Conservation (phyloP, 1,140 invertebrate genomes). For the Psix sp. region DNA sequence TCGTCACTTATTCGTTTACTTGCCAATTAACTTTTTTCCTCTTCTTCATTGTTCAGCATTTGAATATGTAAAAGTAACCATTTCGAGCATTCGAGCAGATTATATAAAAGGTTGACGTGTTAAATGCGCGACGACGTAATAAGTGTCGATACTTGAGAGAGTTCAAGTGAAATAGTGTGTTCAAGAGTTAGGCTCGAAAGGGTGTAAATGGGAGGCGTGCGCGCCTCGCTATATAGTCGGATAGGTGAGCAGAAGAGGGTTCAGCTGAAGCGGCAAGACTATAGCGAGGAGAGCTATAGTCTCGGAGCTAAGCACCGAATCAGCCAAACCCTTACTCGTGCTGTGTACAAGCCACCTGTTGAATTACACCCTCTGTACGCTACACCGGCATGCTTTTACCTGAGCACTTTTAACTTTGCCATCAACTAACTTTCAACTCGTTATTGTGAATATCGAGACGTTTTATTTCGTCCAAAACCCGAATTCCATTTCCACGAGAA, state of each 20-base stretch:
- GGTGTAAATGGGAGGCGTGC: slow-evolving; percentile 55
- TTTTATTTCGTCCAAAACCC: no score
- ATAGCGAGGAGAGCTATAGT: slow-evolving; percentile 42
- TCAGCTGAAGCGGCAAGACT: slow-evolving; percentile 46
- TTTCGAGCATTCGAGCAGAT: slow-evolving; percentile 16
- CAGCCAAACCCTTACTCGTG: slow-evolving; percentile 52
- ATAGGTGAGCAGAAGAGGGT: slow-evolving; percentile 53
- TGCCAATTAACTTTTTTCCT: no score
- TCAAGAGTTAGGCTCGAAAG: slow-evolving; percentile 48
- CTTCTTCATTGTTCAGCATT: no score
- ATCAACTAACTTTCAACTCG: slow-evolving; percentile 49
- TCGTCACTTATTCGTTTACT: not conserved
- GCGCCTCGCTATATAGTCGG: slow-evolving; percentile 16
- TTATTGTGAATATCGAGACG: slow-evolving; percentile 23
- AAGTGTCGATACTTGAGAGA: slow-evolving; percentile 40
- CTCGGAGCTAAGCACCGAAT: slow-evolving; percentile 39
- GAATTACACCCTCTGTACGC: slow-evolving; percentile 40
- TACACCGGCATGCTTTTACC: slow-evolving; percentile 46
- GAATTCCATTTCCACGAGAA: no score
- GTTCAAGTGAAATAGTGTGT: slow-evolving; percentile 38
- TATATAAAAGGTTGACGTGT: slow-evolving; percentile 29
- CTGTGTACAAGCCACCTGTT: slow-evolving; percentile 59
- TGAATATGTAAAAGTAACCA: no score
- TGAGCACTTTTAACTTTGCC: slow-evolving; percentile 37
- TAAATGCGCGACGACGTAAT: slow-evolving; percentile 42